These are phyloP conservation scores for Andrena camellia DNA, from an alignment of 2,888 invertebrate genomes.

Conservation along the genomic window DNA sequence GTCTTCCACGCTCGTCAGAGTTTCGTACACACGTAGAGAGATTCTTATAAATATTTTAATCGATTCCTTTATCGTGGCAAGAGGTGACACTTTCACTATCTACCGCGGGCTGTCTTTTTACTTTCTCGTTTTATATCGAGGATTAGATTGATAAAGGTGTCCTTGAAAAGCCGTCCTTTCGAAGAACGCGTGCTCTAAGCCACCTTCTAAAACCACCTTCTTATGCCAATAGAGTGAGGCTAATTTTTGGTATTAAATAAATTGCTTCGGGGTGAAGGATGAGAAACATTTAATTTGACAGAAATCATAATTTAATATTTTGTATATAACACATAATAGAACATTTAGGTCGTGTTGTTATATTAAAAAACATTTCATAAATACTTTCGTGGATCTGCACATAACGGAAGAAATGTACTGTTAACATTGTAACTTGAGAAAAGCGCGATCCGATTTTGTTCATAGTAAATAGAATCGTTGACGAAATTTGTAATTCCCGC, in stretches of 20 bases:
- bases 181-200: background rate
- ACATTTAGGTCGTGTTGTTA: background rate
- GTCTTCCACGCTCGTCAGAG: conserved; percentile 16
- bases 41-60: conserved; percentile 13
- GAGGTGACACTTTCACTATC: conserved; percentile 69
- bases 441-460: background rate
- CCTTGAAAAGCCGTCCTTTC: conserved; percentile 25
- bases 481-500: background rate
- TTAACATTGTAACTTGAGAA: background rate
- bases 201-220: too few species aligned
- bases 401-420: background rate
- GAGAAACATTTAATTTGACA: too few species aligned
- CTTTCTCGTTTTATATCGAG: conserved; percentile 17
- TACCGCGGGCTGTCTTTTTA: conserved; percentile 23
- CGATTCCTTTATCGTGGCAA: conserved; percentile 58
- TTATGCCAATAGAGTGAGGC: too few species aligned
- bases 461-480: background rate
- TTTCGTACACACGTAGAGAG: background rate
- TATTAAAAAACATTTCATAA: background rate
- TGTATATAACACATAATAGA: background rate
- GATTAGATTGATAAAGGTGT: conserved; percentile 2
- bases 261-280: too few species aligned
- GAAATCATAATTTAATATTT: too few species aligned
- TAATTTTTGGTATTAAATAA: too few species aligned
- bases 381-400: background rate